Base-by-base conservation (phyloP, 2,797 vertebrate genomes). In the Neosilurus hyrtlii region DNA sequence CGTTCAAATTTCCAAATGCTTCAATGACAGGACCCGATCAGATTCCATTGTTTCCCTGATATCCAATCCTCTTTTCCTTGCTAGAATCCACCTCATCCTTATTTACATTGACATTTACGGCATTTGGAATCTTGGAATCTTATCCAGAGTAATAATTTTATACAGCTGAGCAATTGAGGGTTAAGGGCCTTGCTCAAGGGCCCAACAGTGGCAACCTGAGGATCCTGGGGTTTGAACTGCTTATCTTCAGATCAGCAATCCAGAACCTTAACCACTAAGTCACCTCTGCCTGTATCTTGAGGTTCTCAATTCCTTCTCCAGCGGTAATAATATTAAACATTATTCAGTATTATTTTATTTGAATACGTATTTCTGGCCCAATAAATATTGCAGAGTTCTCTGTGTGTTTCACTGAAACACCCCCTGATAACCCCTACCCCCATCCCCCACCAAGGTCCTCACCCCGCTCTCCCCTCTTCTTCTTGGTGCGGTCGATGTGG, bases 401-500 rank as follows among this genome's bases (percentile, higher is more conserved):
- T 24, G 68, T 8, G 54, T 57, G 72, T 35, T 3, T 18, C 20
- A 9, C 26, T 6, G 12, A 1, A 20, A 26, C 72, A n/a, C n/a
- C n/a, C n/a, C n/a, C n/a, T n/a, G n/a, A n/a, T n/a, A n/a, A n/a
- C n/a, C n/a, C n/a, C n/a, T n/a, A n/a, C n/a, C n/a, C n/a, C n/a
- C n/a, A n/a, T n/a, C n/a, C n/a, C n/a, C n/a, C n/a, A 35, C 24
- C 73, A 18, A 35, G 56, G 15, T 79, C 43, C 94, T 94, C 80
- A 99, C 97, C 98, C 90, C 96, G 95, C 91, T 99, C 98, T 8
- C 97, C 98, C 88, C 97, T 87, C 89, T 97, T 98, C 94, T 99
- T 99, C 93, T 99, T 99, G 89, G 97, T 99, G 80, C 93, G 95
- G 87, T 99, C 97, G 24, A 99, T 99, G 90, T 99, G 97, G 92